phyloP scores from a whole-genome alignment of 2,113 vertebrate species.

The Coryphaenoides rupestris region DNA sequence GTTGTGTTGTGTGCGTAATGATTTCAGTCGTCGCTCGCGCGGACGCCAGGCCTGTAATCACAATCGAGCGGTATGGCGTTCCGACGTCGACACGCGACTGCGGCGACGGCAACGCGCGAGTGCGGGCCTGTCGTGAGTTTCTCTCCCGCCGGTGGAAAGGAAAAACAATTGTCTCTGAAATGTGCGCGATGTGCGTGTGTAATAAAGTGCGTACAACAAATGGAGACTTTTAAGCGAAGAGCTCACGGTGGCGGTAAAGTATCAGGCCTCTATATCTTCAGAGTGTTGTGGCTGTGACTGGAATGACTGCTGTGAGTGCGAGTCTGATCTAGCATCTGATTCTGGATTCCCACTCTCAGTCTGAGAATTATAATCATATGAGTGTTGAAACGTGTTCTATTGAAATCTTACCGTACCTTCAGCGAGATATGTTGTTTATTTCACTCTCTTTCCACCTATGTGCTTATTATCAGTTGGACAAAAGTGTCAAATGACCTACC shows the following conservation, averaged over 20 bases:
- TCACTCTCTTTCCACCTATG: background rate
- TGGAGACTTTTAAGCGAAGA: conserved; percentile 6
- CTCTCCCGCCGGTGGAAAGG: conserved; percentile 15
- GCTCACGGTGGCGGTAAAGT: background rate
- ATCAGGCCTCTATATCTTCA: conserved; percentile 23
- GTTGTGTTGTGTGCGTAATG: conserved; percentile 15
- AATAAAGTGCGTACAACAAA: conserved; percentile 30
- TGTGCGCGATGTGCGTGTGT: conserved; percentile 42
- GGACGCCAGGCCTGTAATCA: conserved; percentile 41
- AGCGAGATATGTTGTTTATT: no score
- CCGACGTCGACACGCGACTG: conserved; percentile 51
- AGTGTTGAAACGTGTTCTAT: no score
- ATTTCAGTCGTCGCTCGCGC: conserved; percentile 14
- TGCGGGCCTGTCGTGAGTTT: conserved; percentile 59
- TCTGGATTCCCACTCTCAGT: no score
- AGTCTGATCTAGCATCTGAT: no score
- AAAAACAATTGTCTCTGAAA: conserved; percentile 6
- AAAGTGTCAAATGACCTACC: conserved; percentile 9
- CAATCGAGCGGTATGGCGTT: conserved; percentile 50
- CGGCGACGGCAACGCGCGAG: no score
- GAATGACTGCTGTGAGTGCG: no score
- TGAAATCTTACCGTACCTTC: no score
- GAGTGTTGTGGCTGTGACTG: background rate
- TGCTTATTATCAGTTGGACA: background rate
- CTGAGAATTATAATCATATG: no score